These are phyloP conservation scores for Zaprionus taronus DNA, from an alignment of 1,140 invertebrate genomes.

Conservation along the genomic window DNA sequence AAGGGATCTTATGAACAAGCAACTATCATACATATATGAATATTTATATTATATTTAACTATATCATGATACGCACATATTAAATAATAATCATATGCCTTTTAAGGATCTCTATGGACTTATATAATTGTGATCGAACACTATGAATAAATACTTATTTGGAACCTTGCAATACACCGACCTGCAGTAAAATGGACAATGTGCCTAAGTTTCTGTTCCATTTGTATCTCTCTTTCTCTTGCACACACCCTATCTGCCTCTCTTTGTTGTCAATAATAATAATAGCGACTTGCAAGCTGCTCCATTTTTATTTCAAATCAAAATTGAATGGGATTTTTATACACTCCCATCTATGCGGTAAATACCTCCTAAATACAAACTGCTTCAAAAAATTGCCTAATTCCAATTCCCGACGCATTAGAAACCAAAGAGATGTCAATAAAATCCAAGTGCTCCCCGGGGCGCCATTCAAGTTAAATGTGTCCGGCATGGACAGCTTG, in stretches of 20 bases:
- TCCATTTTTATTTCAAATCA: not conserved
- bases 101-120: too few species aligned
- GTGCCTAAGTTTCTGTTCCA: too few species aligned
- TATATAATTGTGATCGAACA: too few species aligned
- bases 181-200: too few species aligned
- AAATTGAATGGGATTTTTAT: not conserved
- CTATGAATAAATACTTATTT: too few species aligned
- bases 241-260: too few species aligned
- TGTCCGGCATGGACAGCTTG: conserved; percentile 52
- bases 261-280: too few species aligned
- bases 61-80: too few species aligned
- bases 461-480: conserved; percentile 54
- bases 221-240: not conserved
- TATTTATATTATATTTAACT: not conserved
- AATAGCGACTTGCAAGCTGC: not conserved
- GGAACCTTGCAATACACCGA: too few species aligned
- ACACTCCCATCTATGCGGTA: not conserved
- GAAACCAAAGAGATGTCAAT: conserved; percentile 4
- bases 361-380: not conserved
- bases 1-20: not conserved
- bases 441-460: conserved; percentile 57
- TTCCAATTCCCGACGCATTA: not conserved
- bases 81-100: too few species aligned
- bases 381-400: not conserved
- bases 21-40: too few species aligned